Conservation (phyloP, 2,888 invertebrate species). For the Mythimna loreyi region DNA sequence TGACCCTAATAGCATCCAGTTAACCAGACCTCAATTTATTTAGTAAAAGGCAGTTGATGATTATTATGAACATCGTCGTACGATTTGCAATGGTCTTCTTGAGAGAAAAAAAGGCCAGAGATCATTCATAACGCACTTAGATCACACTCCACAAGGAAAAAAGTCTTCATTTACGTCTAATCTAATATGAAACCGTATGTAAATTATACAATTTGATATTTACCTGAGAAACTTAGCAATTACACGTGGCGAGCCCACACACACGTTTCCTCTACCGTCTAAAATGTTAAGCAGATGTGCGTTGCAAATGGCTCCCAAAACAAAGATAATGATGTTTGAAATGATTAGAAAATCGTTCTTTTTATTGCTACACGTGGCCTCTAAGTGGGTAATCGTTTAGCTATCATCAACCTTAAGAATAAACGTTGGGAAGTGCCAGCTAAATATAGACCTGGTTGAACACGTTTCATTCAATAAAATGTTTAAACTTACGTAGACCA, state of each 20-base stretch:
- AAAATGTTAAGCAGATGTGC: slow-evolving; percentile 20
- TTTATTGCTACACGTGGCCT: slow-evolving; percentile 1
- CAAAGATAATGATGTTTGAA: not conserved
- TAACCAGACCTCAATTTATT: too few species aligned
- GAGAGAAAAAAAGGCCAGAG: not conserved
- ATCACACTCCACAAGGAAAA: slow-evolving; percentile 14
- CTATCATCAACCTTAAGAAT: too few species aligned
- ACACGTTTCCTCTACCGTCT: slow-evolving; percentile 11
- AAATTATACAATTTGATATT: slow-evolving; percentile 31
- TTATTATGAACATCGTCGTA: not conserved
- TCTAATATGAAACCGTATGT: slow-evolving; percentile 5
- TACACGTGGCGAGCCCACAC: slow-evolving; percentile 3
- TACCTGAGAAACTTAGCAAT: slow-evolving; percentile 25
- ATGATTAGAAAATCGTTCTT: not conserved
- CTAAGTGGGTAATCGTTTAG: too few species aligned
- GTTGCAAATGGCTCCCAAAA: slow-evolving; percentile 5
- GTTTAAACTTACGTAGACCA: too few species aligned
- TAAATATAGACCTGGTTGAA: too few species aligned
- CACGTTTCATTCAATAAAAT: too few species aligned
- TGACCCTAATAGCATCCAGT: too few species aligned
- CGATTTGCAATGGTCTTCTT: not conserved
- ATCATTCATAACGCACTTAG: not conserved
- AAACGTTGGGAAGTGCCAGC: too few species aligned
- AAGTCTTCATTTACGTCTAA: too few species aligned
- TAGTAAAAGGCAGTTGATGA: too few species aligned